Evolutionary conservation across 1,140 invertebrate genomes (phyloP), one percentile per base, ranked within the genome.

Genomic region (Caenorhabditis inopinata): DNA sequence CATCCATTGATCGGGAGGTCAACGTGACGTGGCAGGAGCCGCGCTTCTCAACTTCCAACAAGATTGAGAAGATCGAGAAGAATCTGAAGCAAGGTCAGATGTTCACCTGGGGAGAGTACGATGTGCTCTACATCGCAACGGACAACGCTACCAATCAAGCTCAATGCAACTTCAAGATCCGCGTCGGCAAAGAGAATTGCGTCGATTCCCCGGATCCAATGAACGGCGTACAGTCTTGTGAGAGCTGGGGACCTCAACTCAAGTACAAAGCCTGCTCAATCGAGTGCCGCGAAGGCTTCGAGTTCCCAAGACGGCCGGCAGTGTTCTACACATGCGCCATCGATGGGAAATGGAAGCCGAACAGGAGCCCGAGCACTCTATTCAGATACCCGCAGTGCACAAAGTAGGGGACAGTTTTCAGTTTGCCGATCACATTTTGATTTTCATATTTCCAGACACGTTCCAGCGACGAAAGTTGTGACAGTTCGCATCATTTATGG

Each of bases 261-360:
- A 94, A 95, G 86, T 96, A 96, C 89, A 95, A 95, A 89, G 38
- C 96, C 93, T 89, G 94, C 94, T 88, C 87, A 87, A 95, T 97
- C 77, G 90, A 92, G 76, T 97, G 96, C 85, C 93, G 95, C 83
- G 87, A 92, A 46, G 94, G 94, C 14, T 90, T 95, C 0, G 91
- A 93, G 83, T 97, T 97, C 90, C 95, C 95, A 0, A 93, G 95
- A 88, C 91, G 92, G 53, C 93, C 96, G 38, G 94, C 95, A 0
- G 93, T 94, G 84, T 97, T 97, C 90, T 97, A 96, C 87, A 96
- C 95, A 6, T 97, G 96, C 88, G 95, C 95, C 16, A 94, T 94
- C 76, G 95, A 97, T 92, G 95, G 95, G 45, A 95, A 95, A 89
- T 97, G 95, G 95, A 91, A 94, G 83, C 96, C 96, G 25, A 95